Evolutionary conservation across 2,888 invertebrate species (phyloP).

Genomic region (Oconnorella tubifera): DNA sequence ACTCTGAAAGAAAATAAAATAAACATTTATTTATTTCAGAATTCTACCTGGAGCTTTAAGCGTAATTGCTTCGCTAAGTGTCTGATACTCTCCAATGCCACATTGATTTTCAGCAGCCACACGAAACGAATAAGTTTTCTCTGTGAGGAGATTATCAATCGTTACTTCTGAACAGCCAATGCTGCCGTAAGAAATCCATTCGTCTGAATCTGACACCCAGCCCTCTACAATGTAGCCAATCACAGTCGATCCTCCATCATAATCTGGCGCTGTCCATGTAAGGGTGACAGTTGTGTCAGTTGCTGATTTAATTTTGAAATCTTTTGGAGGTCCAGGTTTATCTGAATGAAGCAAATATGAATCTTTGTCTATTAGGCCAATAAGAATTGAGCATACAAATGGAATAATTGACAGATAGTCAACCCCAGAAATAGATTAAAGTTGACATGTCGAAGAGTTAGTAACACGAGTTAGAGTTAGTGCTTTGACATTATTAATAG

Average conservation of each 20-base stretch:
- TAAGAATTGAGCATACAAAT: too few relatives aligned
- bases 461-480: too few relatives aligned
- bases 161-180: conserved; percentile 10
- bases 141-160: conserved; percentile 21
- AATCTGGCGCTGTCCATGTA: conserved; percentile 64
- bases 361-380: too few relatives aligned
- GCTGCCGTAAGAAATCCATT: conserved; percentile 64
- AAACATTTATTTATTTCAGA: background rate
- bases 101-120: conserved; percentile 61
- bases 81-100: conserved; percentile 65
- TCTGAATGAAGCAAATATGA: conserved; percentile 62
- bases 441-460: too few relatives aligned
- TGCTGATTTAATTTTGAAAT: conserved; percentile 72
- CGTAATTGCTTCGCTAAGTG: conserved; percentile 33
- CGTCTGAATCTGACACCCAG: conserved; percentile 62
- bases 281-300: conserved; percentile 68
- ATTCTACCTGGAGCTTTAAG: conserved; percentile 10
- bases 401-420: background rate
- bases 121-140: conserved; percentile 24
- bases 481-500: too few relatives aligned
- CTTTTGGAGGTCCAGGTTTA: conserved; percentile 66
- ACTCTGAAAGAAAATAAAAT: background rate
- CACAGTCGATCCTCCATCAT: conserved; percentile 35
- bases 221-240: conserved; percentile 56
- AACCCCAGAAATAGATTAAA: too few relatives aligned